These are phyloP conservation scores for Gastrophysa polygoni DNA, from an alignment of 2,888 invertebrate genomes.

Conservation along the genomic window DNA sequence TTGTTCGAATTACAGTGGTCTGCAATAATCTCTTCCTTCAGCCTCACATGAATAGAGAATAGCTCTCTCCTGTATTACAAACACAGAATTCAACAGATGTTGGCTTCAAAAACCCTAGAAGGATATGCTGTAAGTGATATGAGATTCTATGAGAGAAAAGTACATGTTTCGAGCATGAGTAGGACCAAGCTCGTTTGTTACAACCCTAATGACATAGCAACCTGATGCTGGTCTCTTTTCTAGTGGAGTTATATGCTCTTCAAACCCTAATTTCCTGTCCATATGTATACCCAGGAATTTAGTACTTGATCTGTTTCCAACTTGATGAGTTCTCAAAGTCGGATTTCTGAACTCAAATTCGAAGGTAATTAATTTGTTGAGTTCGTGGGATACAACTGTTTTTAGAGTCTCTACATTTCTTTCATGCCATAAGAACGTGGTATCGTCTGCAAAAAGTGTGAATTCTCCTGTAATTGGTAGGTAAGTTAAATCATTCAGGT, in stretches of 20 bases:
- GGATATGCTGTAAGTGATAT: constrained; percentile 1
- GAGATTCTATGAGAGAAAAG: constrained; percentile 1
- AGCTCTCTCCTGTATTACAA: neutral
- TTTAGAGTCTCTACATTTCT: constrained; percentile 5
- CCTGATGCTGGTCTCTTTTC: neutral
- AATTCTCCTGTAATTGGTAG: neutral
- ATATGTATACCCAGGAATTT: constrained; percentile 10
- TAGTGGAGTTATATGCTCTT: constrained; percentile 1
- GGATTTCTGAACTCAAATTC: neutral
- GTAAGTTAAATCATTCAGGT: neutral
- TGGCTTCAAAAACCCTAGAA: constrained; percentile 4
- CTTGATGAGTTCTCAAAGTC: neutral
- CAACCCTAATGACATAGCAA: constrained; percentile 5
- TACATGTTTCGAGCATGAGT: constrained; percentile 34
- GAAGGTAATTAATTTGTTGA: neutral
- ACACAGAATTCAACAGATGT: too few relatives aligned
- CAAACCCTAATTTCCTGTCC: constrained; percentile 5
- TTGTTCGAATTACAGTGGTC: too few relatives aligned
- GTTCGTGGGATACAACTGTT: constrained; percentile 5
- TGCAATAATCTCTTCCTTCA: neutral
- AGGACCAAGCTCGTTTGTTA: constrained; percentile 9
- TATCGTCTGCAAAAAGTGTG: neutral
- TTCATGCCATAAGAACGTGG: neutral
- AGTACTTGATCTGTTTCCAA: constrained; percentile 4
- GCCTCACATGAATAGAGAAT: neutral